Evolutionary conservation across 2,113 vertebrate genomes (phyloP).

Genomic region (Nyctereutes procyonoides): DNA sequence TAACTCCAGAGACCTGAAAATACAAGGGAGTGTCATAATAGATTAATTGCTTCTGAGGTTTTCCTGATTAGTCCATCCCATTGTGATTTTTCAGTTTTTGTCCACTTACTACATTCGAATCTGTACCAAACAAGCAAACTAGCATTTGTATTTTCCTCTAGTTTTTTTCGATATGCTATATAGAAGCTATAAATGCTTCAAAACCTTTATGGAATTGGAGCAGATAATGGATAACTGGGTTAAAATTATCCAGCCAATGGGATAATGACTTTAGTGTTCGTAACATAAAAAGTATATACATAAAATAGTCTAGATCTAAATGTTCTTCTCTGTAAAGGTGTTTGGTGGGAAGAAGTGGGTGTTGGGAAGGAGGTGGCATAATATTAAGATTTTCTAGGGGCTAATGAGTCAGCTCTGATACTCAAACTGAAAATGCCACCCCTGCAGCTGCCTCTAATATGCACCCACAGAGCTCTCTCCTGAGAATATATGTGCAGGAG

Average conservation of each 20-base stretch:
- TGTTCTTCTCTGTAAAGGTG: not conserved
- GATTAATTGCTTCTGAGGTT: slow-evolving; percentile 3
- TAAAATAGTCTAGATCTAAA: slow-evolving; percentile 54
- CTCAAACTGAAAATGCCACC: not conserved
- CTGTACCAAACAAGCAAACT: not conserved
- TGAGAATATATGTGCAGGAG: not conserved
- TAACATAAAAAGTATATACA: not conserved
- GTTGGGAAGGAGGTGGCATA: not conserved
- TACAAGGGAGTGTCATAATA: not conserved
- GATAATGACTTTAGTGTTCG: not conserved
- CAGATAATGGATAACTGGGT: not conserved
- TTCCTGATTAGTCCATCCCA: not conserved
- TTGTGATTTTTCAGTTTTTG: not conserved
- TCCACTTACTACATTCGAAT: not conserved
- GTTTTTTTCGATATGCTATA: not conserved
- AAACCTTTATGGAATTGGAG: not conserved
- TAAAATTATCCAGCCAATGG: slow-evolving; percentile 44
- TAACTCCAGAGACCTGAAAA: not conserved
- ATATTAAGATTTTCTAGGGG: slow-evolving; percentile 24
- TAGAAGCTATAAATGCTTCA: not conserved
- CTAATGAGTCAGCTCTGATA: slow-evolving; percentile 42
- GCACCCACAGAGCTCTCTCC: not conserved
- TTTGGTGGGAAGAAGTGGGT: not conserved
- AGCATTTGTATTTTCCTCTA: slow-evolving; percentile 4
- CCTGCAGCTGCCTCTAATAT: not conserved